phyloP scores from a whole-genome alignment of 2,888 invertebrate species.

The Dynastes grantii region DNA sequence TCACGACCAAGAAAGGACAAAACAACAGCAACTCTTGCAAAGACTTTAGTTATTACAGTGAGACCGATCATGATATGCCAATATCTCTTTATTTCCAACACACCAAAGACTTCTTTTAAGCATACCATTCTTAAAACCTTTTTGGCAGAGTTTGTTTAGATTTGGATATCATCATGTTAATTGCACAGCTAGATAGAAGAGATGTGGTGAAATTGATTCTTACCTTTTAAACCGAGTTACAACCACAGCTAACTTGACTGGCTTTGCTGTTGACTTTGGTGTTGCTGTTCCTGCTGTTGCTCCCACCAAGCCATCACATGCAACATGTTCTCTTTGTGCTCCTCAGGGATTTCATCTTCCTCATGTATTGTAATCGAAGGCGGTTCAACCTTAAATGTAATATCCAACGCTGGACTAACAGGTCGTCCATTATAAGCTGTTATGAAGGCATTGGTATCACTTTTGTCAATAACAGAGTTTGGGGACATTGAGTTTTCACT shows the following conservation, averaged over 20 bases:
- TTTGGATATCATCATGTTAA: too few species aligned
- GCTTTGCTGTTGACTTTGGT: conserved; percentile 7
- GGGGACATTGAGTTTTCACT: conserved; percentile 70
- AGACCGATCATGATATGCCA: too few species aligned
- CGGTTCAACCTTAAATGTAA: conserved; percentile 58
- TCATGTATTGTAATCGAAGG: conserved; percentile 68
- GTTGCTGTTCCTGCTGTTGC: conserved; percentile 58
- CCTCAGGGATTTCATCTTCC: conserved; percentile 60
- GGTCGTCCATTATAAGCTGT: conserved; percentile 22
- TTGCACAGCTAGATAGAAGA: too few species aligned
- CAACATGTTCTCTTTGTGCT: conserved; percentile 72
- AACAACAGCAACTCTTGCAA: too few species aligned
- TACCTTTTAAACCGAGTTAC: neutral
- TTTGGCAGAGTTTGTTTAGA: too few species aligned
- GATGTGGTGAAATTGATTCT: neutral
- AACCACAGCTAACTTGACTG: conserved; percentile 32
- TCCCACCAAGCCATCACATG: conserved; percentile 75
- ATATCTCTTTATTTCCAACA: too few species aligned
- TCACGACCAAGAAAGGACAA: too few species aligned
- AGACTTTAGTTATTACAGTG: too few species aligned
- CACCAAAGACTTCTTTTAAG: too few species aligned
- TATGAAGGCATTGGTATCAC: conserved; percentile 53
- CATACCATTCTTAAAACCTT: too few species aligned
- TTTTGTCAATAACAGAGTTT: conserved; percentile 60
- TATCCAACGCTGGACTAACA: conserved; percentile 43